A percentile compares a stretch with the other conserved stretches of the same genome.
phyloP scores from a whole-genome alignment of 2,113 vertebrate genomes.

The Bos indicus region DNA sequence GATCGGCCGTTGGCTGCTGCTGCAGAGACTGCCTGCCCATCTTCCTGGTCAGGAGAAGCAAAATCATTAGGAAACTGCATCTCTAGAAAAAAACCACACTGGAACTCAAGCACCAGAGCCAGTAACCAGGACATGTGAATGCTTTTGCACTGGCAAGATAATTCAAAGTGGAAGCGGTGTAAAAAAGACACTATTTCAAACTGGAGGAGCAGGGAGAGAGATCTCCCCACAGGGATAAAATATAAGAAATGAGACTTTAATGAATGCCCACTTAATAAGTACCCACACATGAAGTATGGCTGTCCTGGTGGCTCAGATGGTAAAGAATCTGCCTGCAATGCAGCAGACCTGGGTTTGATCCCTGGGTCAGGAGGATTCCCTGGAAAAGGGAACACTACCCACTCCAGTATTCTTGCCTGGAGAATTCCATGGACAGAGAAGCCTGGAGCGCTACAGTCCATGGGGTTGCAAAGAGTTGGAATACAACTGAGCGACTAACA shows the following conservation, averaged over 20 bases:
- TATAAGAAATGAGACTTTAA: not conserved
- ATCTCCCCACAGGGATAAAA: not conserved
- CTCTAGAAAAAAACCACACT: not conserved
- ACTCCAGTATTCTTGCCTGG: not conserved
- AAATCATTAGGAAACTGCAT: conserved; percentile 1
- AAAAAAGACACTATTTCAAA: not conserved
- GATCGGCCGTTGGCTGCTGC: accelerated
- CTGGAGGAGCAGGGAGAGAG: accelerated
- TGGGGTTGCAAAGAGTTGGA: not conserved
- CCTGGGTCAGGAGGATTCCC: not conserved
- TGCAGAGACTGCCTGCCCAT: not conserved
- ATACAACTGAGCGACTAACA: not conserved
- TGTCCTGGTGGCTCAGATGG: not conserved
- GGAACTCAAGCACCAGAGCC: conserved; percentile 40
- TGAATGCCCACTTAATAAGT: conserved; percentile 1
- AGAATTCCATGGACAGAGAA: not conserved
- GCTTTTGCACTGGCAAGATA: conserved; percentile 27
- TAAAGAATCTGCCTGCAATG: not conserved
- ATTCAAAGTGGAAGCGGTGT: conserved; percentile 44
- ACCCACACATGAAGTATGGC: not conserved
- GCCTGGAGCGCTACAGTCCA: accelerated
- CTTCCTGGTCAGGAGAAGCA: not conserved
- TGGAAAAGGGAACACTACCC: not conserved
- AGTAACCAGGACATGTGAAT: conserved; percentile 9
- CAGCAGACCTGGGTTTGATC: not conserved